These are phyloP conservation scores for Mus spicilegus DNA, from an alignment of 2,113 vertebrate genomes.

Conservation along the genomic window DNA sequence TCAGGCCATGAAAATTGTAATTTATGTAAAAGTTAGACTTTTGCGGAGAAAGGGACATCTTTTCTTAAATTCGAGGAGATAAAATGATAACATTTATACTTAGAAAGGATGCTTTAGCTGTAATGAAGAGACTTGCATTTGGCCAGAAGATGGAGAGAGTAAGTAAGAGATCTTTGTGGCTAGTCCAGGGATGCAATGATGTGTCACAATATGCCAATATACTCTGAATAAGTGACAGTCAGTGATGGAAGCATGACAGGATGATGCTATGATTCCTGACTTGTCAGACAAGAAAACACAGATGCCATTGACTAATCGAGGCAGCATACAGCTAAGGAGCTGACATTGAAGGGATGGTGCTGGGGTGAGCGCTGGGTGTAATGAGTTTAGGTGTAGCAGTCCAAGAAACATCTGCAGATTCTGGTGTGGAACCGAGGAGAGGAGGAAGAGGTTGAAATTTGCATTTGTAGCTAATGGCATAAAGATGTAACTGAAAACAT, in stretches of 20 bases:
- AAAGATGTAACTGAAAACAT: neutral
- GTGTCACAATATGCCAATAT: neutral
- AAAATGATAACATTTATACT: conserved; percentile 46
- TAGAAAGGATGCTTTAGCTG: neutral
- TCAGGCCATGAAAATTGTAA: neutral
- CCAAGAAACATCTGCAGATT: neutral
- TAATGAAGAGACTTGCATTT: neutral
- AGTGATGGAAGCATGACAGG: neutral
- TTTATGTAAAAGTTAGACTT: neutral
- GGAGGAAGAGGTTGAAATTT: neutral
- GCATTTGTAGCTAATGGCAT: neutral
- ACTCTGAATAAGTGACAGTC: neutral
- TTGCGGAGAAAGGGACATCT: neutral
- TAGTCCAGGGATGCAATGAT: neutral
- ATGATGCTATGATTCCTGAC: neutral
- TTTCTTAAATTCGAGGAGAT: neutral
- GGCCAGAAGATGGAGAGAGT: neutral
- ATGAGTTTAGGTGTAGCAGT: neutral
- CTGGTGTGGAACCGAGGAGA: neutral
- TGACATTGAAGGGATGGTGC: neutral
- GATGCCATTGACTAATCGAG: neutral
- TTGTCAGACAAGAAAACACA: neutral
- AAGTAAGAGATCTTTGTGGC: neutral
- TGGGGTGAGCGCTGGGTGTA: neutral
- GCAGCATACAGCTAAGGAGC: neutral